These are phyloP conservation scores for Luperina testacea DNA, from an alignment of 2,888 invertebrate species.

Conservation along the genomic window DNA sequence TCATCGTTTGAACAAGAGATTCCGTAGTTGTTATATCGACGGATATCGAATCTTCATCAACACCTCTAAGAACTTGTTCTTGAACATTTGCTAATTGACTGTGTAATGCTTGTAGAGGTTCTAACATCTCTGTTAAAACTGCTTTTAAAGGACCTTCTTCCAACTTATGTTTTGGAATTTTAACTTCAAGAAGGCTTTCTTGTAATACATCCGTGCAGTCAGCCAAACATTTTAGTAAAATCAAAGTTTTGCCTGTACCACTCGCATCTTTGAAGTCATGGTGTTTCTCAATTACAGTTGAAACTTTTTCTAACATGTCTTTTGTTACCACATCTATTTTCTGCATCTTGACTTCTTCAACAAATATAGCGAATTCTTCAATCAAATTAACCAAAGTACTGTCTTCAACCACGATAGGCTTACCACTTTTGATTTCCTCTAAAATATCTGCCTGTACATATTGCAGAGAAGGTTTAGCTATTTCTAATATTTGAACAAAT, in stretches of 20 bases:
- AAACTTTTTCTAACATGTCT: slow-evolving; percentile 69
- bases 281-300: slow-evolving; percentile 76
- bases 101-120: slow-evolving; percentile 79
- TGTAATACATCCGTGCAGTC: slow-evolving; percentile 80
- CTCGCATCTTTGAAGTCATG: slow-evolving; percentile 77
- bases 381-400: slow-evolving; percentile 66
- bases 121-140: slow-evolving; percentile 78
- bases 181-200: slow-evolving; percentile 64
- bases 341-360: slow-evolving; percentile 65
- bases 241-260: slow-evolving; percentile 78
- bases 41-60: slow-evolving; percentile 77
- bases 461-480: slow-evolving; percentile 68
- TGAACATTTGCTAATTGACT: slow-evolving; percentile 78
- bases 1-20: slow-evolving; percentile 79
- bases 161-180: slow-evolving; percentile 60
- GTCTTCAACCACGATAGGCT: slow-evolving; percentile 57
- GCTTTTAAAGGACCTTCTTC: slow-evolving; percentile 73
- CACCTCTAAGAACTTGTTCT: slow-evolving; percentile 77
- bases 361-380: slow-evolving; percentile 68
- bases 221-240: slow-evolving; percentile 81
- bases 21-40: slow-evolving; percentile 79
- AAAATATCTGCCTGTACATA: slow-evolving; percentile 67
- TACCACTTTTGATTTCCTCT: slow-evolving; percentile 70
- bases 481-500: slow-evolving; percentile 65
- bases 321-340: slow-evolving; percentile 61